Conservation (phyloP, 1,140 invertebrate species). For the Rhagoletis zephyria region DNA sequence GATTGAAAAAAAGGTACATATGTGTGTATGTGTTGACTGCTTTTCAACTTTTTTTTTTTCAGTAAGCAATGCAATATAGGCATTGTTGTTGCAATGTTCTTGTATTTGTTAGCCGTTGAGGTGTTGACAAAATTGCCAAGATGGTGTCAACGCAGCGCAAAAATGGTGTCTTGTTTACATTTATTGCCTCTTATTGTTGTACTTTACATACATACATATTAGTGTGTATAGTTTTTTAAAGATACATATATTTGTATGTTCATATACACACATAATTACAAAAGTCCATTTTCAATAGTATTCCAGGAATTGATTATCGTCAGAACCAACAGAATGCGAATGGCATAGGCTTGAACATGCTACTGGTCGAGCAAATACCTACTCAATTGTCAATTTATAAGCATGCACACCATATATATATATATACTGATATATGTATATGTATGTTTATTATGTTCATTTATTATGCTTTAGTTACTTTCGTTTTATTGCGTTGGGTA, state of each 20-base stretch:
- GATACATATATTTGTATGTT: too few species aligned
- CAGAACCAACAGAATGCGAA: slow-evolving; percentile 6
- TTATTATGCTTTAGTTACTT: background rate
- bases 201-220: background rate
- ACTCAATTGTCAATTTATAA: background rate
- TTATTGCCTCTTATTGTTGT: slow-evolving; percentile 44
- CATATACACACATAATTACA: too few species aligned
- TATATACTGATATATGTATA: background rate
- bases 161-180: slow-evolving; percentile 57
- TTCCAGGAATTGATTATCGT: slow-evolving; percentile 23
- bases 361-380: background rate
- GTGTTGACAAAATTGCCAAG: slow-evolving; percentile 55
- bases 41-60: slow-evolving; percentile 6
- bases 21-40: background rate
- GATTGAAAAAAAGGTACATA: background rate
- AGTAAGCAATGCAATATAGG: background rate
- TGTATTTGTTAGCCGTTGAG: slow-evolving; percentile 32
- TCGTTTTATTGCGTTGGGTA: background rate
- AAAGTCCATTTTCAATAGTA: background rate
- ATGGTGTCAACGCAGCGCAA: slow-evolving; percentile 57
- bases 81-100: slow-evolving; percentile 38
- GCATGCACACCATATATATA: background rate
- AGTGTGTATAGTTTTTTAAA: background rate
- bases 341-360: background rate
- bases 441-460: background rate